Evolutionary conservation across 2,797 vertebrate species (phyloP), one percentile per base, ranked within the genome.

Genomic region (Adrianichthys oophorus): DNA sequence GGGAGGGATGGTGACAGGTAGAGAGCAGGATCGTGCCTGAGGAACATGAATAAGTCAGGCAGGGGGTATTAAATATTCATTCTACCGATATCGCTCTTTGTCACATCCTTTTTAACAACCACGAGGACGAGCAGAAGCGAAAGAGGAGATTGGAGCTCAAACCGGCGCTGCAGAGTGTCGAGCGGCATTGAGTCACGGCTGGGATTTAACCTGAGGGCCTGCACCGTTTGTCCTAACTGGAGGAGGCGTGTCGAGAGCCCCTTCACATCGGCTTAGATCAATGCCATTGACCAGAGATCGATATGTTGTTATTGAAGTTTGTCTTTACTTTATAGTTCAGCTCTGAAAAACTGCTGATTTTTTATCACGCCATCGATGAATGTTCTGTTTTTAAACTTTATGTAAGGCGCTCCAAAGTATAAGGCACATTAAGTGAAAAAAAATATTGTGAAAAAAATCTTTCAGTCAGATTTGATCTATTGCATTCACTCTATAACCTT

Each of bases 51-150:
- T 89, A 91, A 89, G 81, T 88, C 86, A 87, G 65, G 62, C 51
- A 53, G 69, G 53, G 43, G 57, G 51, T 62, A 89, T 92, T 86
- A 90, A 92, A 92, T 91, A 92, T 92, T 90, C 85, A 91, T 89
- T 32, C 70, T 29, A 62, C 62, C n/a, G 68, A 87, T 89, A 89
- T 90, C 83, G 76, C 79, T 90, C 86, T 87, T 86, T 87, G 88
- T 92, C 87, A 87, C 83, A 79, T 89, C 79, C 78, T 89, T 83
- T 86, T 88, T 87, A 88, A 89, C 86, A 81, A 83, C 85, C 78
- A 85, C 79, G 79, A 86, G 83, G 79, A 75, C 26, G 37, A 74
- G 81, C 68, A 62, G 65, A 56, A 59, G 65, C 59, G 72, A 62
- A 59, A 66, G 32, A 47, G 56, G 65, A 69, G 64, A 52, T 43